Evolutionary conservation across 2,113 vertebrate species (phyloP), one percentile per base, ranked within the genome.

Genomic region (Ptilonorhynchus violaceus): DNA sequence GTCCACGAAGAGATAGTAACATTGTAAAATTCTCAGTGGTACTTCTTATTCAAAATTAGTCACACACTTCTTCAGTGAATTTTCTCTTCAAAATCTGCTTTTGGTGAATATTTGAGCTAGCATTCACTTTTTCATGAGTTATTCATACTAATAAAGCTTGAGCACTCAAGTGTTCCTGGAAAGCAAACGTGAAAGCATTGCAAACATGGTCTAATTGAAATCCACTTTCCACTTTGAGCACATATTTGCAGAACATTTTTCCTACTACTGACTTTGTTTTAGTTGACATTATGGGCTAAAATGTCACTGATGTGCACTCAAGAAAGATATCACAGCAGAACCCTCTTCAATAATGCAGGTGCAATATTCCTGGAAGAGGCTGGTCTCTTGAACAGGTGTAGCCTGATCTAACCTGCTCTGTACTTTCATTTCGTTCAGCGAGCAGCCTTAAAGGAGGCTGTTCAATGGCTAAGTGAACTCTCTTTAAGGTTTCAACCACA

Each of bases 141-240:
- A 94, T 95, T 96, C 96, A 96, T 96, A 94, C 79, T 94, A 96
- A 92, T 96, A 97, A 97, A 96, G 82, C 90, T 94, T 91, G 85
- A 95, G 93, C 93, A 93, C 90, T 95, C 96, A 96, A 95, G 85
- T 97, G 88, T 96, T 97, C 95, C 90, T 96, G 92, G 95, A 96
- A 96, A 94, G 93, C 75, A 93, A 89, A 96, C 5, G 21, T 92
- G 92, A 97, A 97, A 97, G 90, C 93, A 78, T 96, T 94, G 90
- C 90, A 96, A 96, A 95, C 88, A 93, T 78, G 44, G 72, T 93
- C 93, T 97, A 95, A 97, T 94, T 97, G 96, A 97, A 96, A 97
- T 94, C 90, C 95, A 96, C 92, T 96, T 97, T 94, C 93, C 90
- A 77, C 90, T 92, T 88, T 20, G 72, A 94, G 75, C 63, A 92